Evolutionary conservation across 2,113 vertebrate species (phyloP).

Genomic region (Rhynchomys soricoides): DNA sequence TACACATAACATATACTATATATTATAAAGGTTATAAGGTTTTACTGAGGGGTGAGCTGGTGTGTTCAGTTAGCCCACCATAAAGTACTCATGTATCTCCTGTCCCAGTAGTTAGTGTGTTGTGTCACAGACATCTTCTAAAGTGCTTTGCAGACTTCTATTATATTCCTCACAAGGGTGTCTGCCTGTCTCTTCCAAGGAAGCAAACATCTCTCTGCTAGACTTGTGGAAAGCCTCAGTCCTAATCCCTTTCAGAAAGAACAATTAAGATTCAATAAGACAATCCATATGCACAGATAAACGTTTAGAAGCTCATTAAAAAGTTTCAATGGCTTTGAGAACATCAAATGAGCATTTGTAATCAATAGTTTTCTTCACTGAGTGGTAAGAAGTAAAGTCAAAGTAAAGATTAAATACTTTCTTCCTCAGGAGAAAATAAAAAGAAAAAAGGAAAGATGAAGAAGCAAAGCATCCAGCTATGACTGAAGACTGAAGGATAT

Average conservation of each 20-base stretch:
- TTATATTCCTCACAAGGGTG: not conserved
- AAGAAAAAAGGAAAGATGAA: not conserved
- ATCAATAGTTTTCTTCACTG: slow-evolving; percentile 33
- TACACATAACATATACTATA: not conserved
- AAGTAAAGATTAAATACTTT: not conserved
- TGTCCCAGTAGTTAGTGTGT: not conserved
- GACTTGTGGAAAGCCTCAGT: not conserved
- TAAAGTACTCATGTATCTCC: not conserved
- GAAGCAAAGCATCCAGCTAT: not conserved
- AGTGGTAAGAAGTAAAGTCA: slow-evolving; percentile 3
- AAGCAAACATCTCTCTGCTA: not conserved
- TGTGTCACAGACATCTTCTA: not conserved
- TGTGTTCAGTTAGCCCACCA: not conserved
- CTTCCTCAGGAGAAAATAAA: not conserved
- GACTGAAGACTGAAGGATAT: not conserved
- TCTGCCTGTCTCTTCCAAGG: not conserved
- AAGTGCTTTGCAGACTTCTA: not conserved
- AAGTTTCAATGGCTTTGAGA: slow-evolving; percentile 7
- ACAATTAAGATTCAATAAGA: not conserved
- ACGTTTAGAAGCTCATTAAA: slow-evolving; percentile 44
- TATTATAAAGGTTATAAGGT: not conserved
- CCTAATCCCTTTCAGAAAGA: not conserved
- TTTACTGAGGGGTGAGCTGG: not conserved
- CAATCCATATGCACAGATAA: not conserved
- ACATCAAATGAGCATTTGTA: slow-evolving; percentile 38